Evolutionary conservation across 2,113 vertebrate species (phyloP), one percentile per base, ranked within the genome.

Genomic region (Caretta caretta): DNA sequence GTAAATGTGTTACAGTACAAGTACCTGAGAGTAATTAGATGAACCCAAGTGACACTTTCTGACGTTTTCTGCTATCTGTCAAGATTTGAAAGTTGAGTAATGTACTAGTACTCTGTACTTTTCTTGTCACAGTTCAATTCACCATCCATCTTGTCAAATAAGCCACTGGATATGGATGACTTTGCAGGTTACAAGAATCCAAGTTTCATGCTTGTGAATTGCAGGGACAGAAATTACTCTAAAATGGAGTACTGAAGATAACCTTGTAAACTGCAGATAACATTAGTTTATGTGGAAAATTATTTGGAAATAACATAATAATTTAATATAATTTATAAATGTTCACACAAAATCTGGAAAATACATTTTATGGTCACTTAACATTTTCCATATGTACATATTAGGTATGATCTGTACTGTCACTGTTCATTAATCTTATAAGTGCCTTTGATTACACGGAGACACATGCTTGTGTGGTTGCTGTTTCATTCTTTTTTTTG

Each of bases 341-440:
- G 90, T 78, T 80, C 53, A 92, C 62, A 84, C 91, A 80, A 62
- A 89, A 83, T 51, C 25, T 92, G 25, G 59, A 75, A 50, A 88
- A 59, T 35, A 1, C 14, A 9, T 72, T n/a, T 91, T 38, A 8
- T 0, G 3, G 42, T 17, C 16, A 0, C 16, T 1, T 78, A 13
- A 86, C 82, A 31, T 87, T 95, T 57, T 92, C 93, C 1, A 0
- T 93, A 48, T 90, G 75, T 93, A 57, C 46, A 16, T 50, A 48
- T 57, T 8, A 38, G 93, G 54, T 86, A 3, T 46, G 90, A 1
- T 87, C 20, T 91, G 42, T 0, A 80, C 83, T n/a, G 89, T 83
- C 72, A 53, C 50, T 79, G 88, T 92, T 87, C 69, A 89, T 93
- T 93, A 83, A 69, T 86, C 78, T 94, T 85, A 4, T 29, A 48